phyloP scores from a whole-genome alignment of 2,888 invertebrate genomes.

The Chelonus formosanus region DNA sequence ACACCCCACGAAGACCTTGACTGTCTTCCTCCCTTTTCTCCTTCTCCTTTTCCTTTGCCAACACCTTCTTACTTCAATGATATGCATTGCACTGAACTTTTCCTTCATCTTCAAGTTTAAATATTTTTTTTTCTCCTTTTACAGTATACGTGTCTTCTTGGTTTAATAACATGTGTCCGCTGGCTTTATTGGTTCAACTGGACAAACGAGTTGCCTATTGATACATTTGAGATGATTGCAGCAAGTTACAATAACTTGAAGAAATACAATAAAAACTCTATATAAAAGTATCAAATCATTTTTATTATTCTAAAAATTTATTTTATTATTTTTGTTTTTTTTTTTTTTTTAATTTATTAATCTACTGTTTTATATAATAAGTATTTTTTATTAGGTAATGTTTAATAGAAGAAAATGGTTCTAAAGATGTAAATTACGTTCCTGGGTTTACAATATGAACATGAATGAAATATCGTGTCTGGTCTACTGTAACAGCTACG shows the following conservation, averaged over 20 bases:
- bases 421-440: slow-evolving; percentile 39
- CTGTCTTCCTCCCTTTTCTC: slow-evolving; percentile 45
- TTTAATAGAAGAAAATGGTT: slow-evolving; percentile 35
- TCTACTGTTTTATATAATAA: too few species aligned
- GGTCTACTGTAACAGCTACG: slow-evolving; percentile 51
- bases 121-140: not conserved
- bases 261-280: not conserved
- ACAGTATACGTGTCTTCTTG: not conserved
- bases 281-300: not conserved
- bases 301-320: not conserved
- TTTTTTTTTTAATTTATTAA: not conserved
- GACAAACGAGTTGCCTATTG: slow-evolving; percentile 32
- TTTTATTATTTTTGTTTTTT: not conserved
- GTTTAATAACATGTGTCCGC: slow-evolving; percentile 12
- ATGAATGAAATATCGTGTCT: slow-evolving; percentile 65
- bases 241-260: slow-evolving; percentile 13
- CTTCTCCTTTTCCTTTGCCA: not conserved
- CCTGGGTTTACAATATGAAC: slow-evolving; percentile 60
- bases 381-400: not conserved
- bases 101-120: slow-evolving; percentile 4
- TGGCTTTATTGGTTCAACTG: slow-evolving; percentile 49
- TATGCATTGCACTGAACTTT: slow-evolving; percentile 11
- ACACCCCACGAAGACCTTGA: slow-evolving; percentile 53
- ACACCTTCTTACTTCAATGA: not conserved
- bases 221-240: slow-evolving; percentile 45